Conservation (phyloP, 2,113 vertebrate genomes). For the Microcebus murinus region DNA sequence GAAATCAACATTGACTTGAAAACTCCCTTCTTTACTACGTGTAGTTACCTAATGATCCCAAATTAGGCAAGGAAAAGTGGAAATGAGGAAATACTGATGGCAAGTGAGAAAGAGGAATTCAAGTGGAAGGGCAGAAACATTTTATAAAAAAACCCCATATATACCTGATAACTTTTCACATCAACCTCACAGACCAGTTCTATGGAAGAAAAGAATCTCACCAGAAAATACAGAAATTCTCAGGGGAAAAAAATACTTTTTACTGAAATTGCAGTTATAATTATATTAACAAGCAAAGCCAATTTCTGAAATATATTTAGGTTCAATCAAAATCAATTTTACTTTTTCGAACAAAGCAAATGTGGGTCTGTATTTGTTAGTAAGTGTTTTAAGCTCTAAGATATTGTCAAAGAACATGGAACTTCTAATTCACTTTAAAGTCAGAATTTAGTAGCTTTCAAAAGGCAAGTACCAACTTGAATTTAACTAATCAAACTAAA, state of each 20-base stretch:
- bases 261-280: background rate
- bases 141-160: background rate
- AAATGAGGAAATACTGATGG: background rate
- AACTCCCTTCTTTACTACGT: background rate
- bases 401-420: conserved; percentile 12
- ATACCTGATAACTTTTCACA: background rate
- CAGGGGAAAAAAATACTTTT: background rate
- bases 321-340: conserved; percentile 10
- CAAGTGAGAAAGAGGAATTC: background rate
- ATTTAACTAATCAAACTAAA: conserved; percentile 46
- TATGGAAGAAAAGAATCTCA: background rate
- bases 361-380: background rate
- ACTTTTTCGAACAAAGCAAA: conserved; percentile 27
- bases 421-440: conserved; percentile 19
- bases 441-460: conserved; percentile 35
- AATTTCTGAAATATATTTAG: conserved; percentile 44
- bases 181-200: background rate
- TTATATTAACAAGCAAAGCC: conserved; percentile 18
- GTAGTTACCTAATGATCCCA: background rate
- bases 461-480: background rate
- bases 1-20: background rate
- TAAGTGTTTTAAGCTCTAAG: background rate
- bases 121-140: background rate
- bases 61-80: background rate
- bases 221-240: conserved; percentile 19